Conservation (phyloP, 1,140 invertebrate species). For the Drosophila saltans region DNA sequence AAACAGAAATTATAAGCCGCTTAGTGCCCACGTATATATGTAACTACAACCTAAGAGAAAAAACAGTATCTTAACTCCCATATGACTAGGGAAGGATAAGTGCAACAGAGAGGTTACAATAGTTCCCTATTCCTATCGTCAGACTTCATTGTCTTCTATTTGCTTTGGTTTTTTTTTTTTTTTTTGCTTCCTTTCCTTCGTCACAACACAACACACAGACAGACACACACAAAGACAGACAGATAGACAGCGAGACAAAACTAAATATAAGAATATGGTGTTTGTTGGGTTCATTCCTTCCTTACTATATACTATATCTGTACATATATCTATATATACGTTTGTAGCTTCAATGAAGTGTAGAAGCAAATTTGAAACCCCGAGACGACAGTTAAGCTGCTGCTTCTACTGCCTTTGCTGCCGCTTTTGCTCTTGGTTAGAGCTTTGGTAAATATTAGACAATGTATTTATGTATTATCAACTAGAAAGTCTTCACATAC, state of each 20-base stretch:
- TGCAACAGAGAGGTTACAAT: conserved; percentile 23
- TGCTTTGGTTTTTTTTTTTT: conserved; percentile 52
- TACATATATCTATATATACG: conserved; percentile 73
- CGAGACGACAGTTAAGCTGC: conserved; percentile 67
- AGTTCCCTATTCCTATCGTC: conserved; percentile 50
- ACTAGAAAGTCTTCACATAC: conserved; percentile 22
- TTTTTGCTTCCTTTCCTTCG: conserved; percentile 34
- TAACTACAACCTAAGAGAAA: conserved; percentile 10
- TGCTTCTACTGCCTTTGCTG: conserved; percentile 6
- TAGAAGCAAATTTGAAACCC: conserved; percentile 64
- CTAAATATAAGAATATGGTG: conserved; percentile 55
- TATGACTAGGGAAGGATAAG: conserved; percentile 1
- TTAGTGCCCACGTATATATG: conserved; percentile 30
- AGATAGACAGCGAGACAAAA: conserved; percentile 30
- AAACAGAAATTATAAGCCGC: conserved; percentile 35
- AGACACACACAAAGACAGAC: conserved; percentile 24
- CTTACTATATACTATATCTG: conserved; percentile 19
- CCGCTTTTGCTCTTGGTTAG: background rate
- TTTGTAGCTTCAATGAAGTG: conserved; percentile 75
- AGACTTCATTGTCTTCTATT: conserved; percentile 72
- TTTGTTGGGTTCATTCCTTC: background rate
- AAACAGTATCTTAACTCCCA: conserved; percentile 1
- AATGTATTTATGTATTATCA: conserved; percentile 71
- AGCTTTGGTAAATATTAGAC: conserved; percentile 66
- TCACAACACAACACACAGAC: conserved; percentile 18